Evolutionary conservation across 2,797 vertebrate genomes (phyloP).

Genomic region (Harpagifer antarcticus): DNA sequence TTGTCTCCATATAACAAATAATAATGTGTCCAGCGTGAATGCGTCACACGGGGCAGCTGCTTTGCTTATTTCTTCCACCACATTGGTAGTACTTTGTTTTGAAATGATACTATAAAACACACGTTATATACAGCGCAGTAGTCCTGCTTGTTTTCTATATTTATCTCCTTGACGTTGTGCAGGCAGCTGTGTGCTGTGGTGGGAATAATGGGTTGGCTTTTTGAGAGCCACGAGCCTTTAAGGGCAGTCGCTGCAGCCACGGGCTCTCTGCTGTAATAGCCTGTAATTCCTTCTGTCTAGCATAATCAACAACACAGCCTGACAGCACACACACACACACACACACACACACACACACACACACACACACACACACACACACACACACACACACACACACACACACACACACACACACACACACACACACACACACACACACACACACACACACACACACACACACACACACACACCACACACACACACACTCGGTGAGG

Average conservation of each 20-base stretch:
- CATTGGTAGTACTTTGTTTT: constrained; percentile 37
- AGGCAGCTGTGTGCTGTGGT: constrained; percentile 64
- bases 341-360: constrained; percentile 12
- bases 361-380: constrained; percentile 8
- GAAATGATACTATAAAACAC: constrained; percentile 51
- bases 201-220: constrained; percentile 67
- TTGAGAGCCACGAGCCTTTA: constrained; percentile 69
- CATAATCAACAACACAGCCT: constrained; percentile 71
- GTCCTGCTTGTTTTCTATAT: constrained; percentile 60
- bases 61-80: constrained; percentile 23
- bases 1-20: constrained; percentile 11
- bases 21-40: constrained; percentile 23
- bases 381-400: constrained; percentile 14
- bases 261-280: constrained; percentile 75
- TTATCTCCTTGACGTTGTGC: constrained; percentile 60
- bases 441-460: constrained; percentile 1
- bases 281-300: constrained; percentile 80
- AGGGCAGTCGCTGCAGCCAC: constrained; percentile 73
- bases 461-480: constrained; percentile 29
- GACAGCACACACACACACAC: constrained; percentile 44
- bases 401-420: constrained; percentile 10
- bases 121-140: constrained; percentile 31
- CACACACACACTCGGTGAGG: neutral
- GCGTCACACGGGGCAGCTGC: neutral
- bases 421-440: constrained; percentile 18